phyloP scores from a whole-genome alignment of 2,888 invertebrate genomes.

The Sceliomorpha sp. region DNA sequence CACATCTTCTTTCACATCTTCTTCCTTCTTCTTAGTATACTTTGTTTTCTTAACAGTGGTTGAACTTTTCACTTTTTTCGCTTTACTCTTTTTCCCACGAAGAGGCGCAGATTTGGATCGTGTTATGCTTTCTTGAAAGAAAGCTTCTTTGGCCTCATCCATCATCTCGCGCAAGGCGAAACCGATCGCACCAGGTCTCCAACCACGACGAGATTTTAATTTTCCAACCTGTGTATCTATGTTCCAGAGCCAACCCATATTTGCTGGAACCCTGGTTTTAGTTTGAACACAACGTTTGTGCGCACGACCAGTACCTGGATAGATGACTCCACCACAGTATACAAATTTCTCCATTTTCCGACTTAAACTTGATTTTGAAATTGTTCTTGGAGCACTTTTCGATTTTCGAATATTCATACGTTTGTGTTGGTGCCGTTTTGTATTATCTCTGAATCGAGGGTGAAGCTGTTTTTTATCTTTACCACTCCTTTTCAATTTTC shows the following conservation, averaged over 20 bases:
- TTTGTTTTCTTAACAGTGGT: conserved; percentile 52
- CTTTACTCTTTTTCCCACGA: conserved; percentile 22
- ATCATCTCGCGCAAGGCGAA: conserved; percentile 58
- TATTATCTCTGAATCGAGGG: too few species aligned
- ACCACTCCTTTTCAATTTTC: not conserved
- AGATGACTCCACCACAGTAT: conserved; percentile 68
- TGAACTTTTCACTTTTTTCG: conserved; percentile 45
- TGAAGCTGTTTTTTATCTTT: too few species aligned
- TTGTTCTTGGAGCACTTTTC: not conserved
- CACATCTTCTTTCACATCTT: conserved; percentile 57
- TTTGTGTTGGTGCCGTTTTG: too few species aligned
- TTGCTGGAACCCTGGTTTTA: conserved; percentile 68
- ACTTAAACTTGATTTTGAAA: not conserved
- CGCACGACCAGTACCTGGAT: conserved; percentile 66
- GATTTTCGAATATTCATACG: too few species aligned
- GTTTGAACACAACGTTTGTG: conserved; percentile 69
- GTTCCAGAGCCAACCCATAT: conserved; percentile 78
- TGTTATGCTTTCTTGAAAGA: conserved; percentile 34
- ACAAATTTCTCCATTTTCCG: conserved; percentile 57
- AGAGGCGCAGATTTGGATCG: conserved; percentile 49
- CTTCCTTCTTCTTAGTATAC: conserved; percentile 34
- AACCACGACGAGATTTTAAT: conserved; percentile 69
- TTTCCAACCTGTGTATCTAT: conserved; percentile 49
- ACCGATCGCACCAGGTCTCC: conserved; percentile 75
- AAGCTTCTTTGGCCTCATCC: conserved; percentile 58